phyloP scores from a whole-genome alignment of 2,797 vertebrate genomes.

The Crenichthys baileyi region DNA sequence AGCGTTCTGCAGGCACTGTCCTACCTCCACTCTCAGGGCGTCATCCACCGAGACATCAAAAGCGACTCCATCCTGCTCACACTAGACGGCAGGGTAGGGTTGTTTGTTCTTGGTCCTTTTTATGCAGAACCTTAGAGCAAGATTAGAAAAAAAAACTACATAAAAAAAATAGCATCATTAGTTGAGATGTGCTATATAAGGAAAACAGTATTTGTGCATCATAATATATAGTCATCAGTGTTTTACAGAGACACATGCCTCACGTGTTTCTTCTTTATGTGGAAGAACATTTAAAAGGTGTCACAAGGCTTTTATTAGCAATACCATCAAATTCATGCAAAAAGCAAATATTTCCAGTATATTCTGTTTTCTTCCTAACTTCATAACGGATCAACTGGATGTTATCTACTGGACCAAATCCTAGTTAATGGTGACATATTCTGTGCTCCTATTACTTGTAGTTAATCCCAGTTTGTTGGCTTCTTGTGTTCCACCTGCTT shows the following conservation, averaged over 20 bases:
- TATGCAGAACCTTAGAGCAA: too few species aligned
- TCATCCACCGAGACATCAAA: constrained; percentile 96
- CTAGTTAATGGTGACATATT: not conserved
- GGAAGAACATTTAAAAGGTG: not conserved
- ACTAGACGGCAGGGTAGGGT: constrained; percentile 88
- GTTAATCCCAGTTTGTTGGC: not conserved
- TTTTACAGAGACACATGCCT: too few species aligned
- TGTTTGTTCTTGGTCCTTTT: not conserved
- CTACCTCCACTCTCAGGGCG: constrained; percentile 93
- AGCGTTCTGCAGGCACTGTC: constrained; percentile 91
- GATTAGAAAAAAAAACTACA: too few species aligned
- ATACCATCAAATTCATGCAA: not conserved
- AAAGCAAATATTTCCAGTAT: not conserved
- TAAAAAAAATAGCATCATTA: too few species aligned
- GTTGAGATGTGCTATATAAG: too few species aligned
- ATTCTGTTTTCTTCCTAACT: too few species aligned
- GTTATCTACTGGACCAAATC: not conserved
- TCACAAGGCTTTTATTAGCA: not conserved
- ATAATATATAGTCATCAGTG: too few species aligned
- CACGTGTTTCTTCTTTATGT: too few species aligned
- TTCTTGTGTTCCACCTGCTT: not conserved
- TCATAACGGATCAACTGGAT: not conserved
- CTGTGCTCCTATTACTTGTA: not conserved
- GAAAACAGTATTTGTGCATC: too few species aligned
- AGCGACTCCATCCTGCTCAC: constrained; percentile 96